Evolutionary conservation across 1,140 invertebrate genomes (phyloP).

Genomic region (Copidosoma floridanum): DNA sequence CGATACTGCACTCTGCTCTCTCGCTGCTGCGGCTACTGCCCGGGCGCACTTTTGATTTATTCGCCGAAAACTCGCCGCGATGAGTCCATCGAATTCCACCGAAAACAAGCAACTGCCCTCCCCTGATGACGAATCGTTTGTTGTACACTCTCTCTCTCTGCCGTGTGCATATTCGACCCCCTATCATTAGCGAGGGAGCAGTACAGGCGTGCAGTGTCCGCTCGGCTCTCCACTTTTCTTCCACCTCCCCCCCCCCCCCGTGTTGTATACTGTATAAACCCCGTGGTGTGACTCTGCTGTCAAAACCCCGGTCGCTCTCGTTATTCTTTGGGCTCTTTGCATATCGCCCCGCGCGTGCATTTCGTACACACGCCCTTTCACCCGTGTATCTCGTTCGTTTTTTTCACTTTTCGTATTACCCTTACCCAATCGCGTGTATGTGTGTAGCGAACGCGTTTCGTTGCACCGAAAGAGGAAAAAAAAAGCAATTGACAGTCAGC

Average conservation of each 20-base stretch:
- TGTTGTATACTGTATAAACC: too few species aligned
- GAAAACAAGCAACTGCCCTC: conserved; percentile 23
- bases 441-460: too few species aligned
- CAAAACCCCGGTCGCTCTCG: not conserved
- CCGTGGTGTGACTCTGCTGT: too few species aligned
- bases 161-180: not conserved
- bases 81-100: conserved; percentile 38
- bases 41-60: conserved; percentile 55
- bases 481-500: too few species aligned
- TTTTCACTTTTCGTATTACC: too few species aligned
- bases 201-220: not conserved
- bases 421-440: too few species aligned
- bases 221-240: not conserved
- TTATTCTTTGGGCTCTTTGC: too few species aligned
- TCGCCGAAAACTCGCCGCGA: conserved; percentile 40
- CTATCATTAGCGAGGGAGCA: conserved; percentile 24
- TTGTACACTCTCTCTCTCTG: not conserved
- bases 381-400: too few species aligned
- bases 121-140: conserved; percentile 13
- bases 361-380: too few species aligned
- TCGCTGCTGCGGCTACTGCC: conserved; percentile 47
- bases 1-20: conserved; percentile 32
- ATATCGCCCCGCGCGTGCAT: too few species aligned
- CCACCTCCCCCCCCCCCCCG: not conserved
- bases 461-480: too few species aligned